phyloP scores from a whole-genome alignment of 2,797 vertebrate species.

The Ctenopoma kingsleyae region DNA sequence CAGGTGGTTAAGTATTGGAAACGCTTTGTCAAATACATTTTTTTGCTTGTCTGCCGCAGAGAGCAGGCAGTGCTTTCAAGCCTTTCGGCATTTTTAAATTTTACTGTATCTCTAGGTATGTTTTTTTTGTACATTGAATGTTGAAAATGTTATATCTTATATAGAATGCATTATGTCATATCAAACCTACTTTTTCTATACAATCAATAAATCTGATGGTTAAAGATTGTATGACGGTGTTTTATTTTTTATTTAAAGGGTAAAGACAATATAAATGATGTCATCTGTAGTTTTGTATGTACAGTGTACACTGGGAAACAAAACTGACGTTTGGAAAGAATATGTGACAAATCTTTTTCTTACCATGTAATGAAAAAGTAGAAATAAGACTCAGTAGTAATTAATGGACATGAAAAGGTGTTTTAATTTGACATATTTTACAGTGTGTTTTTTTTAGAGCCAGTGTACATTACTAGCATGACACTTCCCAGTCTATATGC shows the following conservation, averaged over 20 bases:
- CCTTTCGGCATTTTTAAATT: slow-evolving; percentile 82
- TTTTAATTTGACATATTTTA: slow-evolving; percentile 41
- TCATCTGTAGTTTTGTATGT: not conserved
- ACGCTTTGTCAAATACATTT: slow-evolving; percentile 41
- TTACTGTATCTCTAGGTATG: slow-evolving; percentile 82
- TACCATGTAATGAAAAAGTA: too few relatives aligned
- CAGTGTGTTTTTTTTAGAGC: slow-evolving; percentile 5
- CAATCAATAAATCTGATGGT: slow-evolving; percentile 88
- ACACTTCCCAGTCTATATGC: too few relatives aligned
- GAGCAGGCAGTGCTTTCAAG: slow-evolving; percentile 67
- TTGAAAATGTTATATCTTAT: slow-evolving; percentile 90
- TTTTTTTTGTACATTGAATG: slow-evolving; percentile 89
- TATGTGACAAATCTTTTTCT: too few relatives aligned
- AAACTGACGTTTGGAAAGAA: too few relatives aligned
- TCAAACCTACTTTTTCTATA: slow-evolving; percentile 90
- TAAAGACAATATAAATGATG: not conserved
- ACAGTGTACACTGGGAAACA: not conserved
- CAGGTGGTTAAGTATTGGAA: slow-evolving; percentile 35
- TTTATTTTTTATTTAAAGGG: slow-evolving; percentile 13
- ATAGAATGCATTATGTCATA: slow-evolving; percentile 91
- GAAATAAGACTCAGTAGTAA: too few relatives aligned
- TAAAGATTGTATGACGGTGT: slow-evolving; percentile 56
- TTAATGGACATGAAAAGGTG: slow-evolving; percentile 1
- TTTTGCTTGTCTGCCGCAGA: slow-evolving; percentile 67
- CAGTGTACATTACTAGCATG: not conserved